Evolutionary conservation across 2,888 invertebrate genomes (phyloP).

Genomic region (Melikaiella ostensackeni): DNA sequence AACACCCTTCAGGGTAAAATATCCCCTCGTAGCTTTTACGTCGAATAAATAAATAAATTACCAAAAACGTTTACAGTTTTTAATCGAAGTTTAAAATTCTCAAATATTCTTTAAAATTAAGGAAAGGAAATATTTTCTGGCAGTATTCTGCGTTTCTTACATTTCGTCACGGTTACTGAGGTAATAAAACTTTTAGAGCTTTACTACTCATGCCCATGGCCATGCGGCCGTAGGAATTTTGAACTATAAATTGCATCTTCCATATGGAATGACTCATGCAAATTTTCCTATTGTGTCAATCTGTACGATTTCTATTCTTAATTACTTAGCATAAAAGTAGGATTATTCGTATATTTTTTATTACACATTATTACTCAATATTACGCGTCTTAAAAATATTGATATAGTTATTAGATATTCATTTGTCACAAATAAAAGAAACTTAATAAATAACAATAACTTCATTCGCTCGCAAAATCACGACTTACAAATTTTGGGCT

Average conservation of each 20-base stretch:
- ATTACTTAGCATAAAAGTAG: no score
- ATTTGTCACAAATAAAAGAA: no score
- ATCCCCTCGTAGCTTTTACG: background rate
- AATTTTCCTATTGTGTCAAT: background rate
- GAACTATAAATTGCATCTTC: background rate
- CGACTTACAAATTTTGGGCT: no score
- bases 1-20: no score
- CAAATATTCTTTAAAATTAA: background rate
- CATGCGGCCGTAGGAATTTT: conserved; percentile 7
- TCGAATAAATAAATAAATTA: background rate
- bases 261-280: background rate
- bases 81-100: background rate
- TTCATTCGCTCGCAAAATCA: no score
- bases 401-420: no score
- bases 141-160: background rate
- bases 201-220: background rate
- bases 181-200: background rate
- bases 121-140: background rate
- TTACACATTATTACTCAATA: background rate
- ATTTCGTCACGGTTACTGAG: background rate
- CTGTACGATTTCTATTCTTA: no score
- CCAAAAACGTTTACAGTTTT: background rate
- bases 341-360: background rate
- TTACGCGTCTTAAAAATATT: background rate
- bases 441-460: no score